Percentiles rank a stretch among this genome's conserved stretches.
phyloP scores from a whole-genome alignment of 30 jellyfish, hydroid and myxozoan species.

The Pseudorhiza aurosa region DNA sequence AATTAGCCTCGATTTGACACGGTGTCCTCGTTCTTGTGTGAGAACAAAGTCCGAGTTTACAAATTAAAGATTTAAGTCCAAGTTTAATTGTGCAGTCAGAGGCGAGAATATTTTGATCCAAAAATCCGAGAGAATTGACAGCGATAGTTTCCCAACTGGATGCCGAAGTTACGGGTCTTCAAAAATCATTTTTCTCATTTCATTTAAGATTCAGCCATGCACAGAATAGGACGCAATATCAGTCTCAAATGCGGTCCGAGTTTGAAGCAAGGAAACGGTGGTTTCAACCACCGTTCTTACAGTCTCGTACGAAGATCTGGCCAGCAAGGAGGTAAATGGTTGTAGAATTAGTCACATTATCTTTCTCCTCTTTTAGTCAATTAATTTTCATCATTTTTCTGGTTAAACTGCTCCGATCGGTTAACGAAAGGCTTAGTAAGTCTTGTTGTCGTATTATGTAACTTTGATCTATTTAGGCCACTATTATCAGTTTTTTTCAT shows the following conservation, averaged over 20 bases:
- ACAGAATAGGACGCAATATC: slow-evolving; percentile 26
- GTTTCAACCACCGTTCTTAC: neutral
- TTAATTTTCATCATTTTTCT: no score
- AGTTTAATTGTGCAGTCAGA: no score
- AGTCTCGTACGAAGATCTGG: neutral
- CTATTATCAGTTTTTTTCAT: no score
- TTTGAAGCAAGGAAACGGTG: slow-evolving; percentile 12
- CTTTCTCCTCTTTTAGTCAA: no score
- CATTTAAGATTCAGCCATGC: slow-evolving; percentile 8
- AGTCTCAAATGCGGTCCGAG: slow-evolving; percentile 16
- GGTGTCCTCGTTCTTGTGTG: neutral
- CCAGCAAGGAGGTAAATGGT: slow-evolving; percentile 5
- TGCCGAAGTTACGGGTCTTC: neutral
- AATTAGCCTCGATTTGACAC: neutral
- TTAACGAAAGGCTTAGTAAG: no score
- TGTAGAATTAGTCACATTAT: neutral
- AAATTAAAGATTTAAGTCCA: no score
- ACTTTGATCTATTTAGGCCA: no score
- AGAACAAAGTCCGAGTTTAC: neutral
- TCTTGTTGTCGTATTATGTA: no score
- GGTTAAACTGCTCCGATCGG: no score
- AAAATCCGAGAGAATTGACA: no score
- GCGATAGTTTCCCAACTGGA: neutral
- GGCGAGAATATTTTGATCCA: no score
- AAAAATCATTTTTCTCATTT: neutral